Conservation (phyloP, 2,888 invertebrate species). For the Campoplex nolae region DNA sequence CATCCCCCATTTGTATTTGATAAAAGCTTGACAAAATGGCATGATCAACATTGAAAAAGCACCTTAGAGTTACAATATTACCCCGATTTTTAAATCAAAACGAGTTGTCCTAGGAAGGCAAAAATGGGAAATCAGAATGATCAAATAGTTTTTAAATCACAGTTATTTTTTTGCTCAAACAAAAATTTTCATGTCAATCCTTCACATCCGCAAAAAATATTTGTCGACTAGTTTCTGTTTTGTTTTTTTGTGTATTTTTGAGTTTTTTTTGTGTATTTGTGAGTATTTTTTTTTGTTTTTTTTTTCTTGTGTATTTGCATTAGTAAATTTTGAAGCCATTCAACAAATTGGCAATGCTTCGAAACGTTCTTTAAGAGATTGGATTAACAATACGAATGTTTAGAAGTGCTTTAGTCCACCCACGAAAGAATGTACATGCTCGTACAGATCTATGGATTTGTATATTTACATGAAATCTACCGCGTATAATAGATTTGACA, state of each 20-base stretch:
- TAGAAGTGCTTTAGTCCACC: background rate
- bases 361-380: slow-evolving; percentile 51
- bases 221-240: slow-evolving; percentile 5
- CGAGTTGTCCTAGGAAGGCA: background rate
- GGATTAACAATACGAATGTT: slow-evolving; percentile 59
- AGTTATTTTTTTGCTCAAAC: background rate
- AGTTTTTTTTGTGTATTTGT: too few relatives aligned
- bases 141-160: background rate
- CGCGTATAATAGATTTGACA: slow-evolving; percentile 14
- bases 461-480: slow-evolving; percentile 1
- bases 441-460: background rate
- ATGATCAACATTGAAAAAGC: background rate
- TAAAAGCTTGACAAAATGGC: background rate
- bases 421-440: background rate
- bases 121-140: too few relatives aligned
- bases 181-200: background rate
- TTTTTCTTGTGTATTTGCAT: too few relatives aligned
- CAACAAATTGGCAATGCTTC: slow-evolving; percentile 46
- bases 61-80: background rate
- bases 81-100: background rate
- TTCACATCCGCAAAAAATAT: background rate
- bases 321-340: slow-evolving; percentile 22
- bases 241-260: too few relatives aligned
- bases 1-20: background rate
- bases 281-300: too few relatives aligned